Conservation (phyloP, 2,797 vertebrate genomes). For the Typhlichthys subterraneus region DNA sequence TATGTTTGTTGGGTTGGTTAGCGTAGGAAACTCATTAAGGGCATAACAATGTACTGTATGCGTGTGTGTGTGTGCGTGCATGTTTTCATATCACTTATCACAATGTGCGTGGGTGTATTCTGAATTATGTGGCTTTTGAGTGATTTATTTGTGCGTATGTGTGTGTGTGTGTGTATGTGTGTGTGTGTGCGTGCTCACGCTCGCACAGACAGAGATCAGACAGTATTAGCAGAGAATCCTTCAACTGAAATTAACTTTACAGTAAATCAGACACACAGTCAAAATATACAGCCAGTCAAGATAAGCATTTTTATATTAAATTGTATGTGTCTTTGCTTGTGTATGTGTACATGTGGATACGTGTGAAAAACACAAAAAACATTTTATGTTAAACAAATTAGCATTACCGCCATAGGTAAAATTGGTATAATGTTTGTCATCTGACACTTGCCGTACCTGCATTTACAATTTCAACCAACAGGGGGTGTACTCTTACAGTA, state of each 20-base stretch:
- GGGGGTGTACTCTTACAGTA: slow-evolving; percentile 47
- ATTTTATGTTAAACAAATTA: not conserved
- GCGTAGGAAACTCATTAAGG: slow-evolving; percentile 10
- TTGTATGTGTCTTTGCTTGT: slow-evolving; percentile 6
- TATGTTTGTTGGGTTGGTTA: slow-evolving; percentile 2
- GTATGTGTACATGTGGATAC: not conserved
- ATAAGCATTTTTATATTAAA: not conserved
- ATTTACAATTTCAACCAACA: slow-evolving; percentile 53
- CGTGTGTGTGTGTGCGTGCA: not conserved
- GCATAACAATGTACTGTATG: not conserved
- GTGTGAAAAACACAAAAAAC: too few species aligned
- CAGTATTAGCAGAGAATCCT: slow-evolving; percentile 5
- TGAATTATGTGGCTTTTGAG: not conserved
- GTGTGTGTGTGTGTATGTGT: not conserved
- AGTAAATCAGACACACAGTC: not conserved
- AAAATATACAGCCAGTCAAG: not conserved
- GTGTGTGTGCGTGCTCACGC: not conserved
- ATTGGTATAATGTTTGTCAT: too few species aligned
- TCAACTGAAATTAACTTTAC: slow-evolving; percentile 1
- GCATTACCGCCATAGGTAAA: not conserved
- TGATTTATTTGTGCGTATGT: slow-evolving; percentile 2
- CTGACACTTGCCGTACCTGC: slow-evolving; percentile 5
- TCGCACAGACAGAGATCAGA: slow-evolving; percentile 9
- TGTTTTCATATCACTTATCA: not conserved
- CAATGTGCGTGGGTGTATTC: not conserved